These are phyloP conservation scores for Xiphydria camelus DNA, from an alignment of 2,888 invertebrate genomes.

Conservation along the genomic window DNA sequence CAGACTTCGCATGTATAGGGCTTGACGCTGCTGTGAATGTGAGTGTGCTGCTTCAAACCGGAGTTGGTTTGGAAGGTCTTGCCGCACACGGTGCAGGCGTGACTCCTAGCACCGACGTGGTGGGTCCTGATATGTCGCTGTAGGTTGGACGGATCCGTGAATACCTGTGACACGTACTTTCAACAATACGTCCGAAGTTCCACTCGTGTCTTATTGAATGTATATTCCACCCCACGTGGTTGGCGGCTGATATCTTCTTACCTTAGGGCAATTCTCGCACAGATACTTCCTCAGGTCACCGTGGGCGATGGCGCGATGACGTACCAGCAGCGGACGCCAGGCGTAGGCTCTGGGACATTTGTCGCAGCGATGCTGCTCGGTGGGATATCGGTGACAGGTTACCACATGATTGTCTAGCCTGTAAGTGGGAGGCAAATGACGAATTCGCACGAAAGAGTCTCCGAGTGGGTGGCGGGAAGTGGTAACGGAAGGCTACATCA, in stretches of 20 bases:
- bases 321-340: constrained; percentile 77
- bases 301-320: constrained; percentile 81
- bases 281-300: constrained; percentile 84
- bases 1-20: constrained; percentile 97
- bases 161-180: constrained; percentile 72
- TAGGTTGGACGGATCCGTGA: constrained; percentile 94
- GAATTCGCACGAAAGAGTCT: no score
- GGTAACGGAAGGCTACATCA: no score
- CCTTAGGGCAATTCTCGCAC: constrained; percentile 91
- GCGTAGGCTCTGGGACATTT: constrained; percentile 82
- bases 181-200: constrained; percentile 42
- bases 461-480: no score
- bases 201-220: not conserved
- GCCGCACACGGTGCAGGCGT: constrained; percentile 97
- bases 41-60: constrained; percentile 98
- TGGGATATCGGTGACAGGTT: constrained; percentile 75
- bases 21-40: constrained; percentile 97
- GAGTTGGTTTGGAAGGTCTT: constrained; percentile 98
- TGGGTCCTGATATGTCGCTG: constrained; percentile 95
- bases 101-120: constrained; percentile 93
- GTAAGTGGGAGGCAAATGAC: no score
- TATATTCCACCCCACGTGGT: no score
- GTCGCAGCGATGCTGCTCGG: constrained; percentile 80
- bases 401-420: constrained; percentile 85
- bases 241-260: constrained; percentile 59